Percentiles rank a stretch among this genome's conserved stretches.
These are phyloP conservation scores for Plusia festucae DNA, from an alignment of 2,888 invertebrate species.

Conservation along the genomic window DNA sequence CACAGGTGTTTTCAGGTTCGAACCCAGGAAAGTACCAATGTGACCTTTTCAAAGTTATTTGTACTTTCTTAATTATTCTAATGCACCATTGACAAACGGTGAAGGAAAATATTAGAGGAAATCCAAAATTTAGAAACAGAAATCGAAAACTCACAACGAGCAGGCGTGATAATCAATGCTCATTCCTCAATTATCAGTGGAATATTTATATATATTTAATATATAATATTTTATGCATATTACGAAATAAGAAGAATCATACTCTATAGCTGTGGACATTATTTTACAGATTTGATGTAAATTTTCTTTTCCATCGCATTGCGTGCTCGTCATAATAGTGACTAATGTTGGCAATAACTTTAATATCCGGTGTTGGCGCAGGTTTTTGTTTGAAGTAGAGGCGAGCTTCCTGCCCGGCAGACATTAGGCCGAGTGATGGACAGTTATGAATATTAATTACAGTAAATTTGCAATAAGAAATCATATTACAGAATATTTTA, in stretches of 20 bases:
- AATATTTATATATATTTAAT: too few species aligned
- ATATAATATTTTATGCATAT: too few species aligned
- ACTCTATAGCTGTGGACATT: not conserved
- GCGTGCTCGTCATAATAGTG: conserved; percentile 21
- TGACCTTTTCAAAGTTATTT: too few species aligned
- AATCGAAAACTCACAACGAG: too few species aligned
- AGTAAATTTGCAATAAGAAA: conserved; percentile 13
- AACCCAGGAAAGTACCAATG: too few species aligned
- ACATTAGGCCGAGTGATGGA: conserved; percentile 16
- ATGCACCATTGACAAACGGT: too few species aligned
- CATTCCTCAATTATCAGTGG: too few species aligned
- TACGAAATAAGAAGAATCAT: not conserved
- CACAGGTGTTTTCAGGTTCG: too few species aligned
- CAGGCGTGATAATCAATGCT: too few species aligned
- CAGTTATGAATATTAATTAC: conserved; percentile 35
- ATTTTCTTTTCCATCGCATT: not conserved
- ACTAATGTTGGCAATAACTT: conserved; percentile 13
- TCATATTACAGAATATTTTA: not conserved
- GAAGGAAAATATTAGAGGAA: too few species aligned
- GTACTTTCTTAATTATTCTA: too few species aligned
- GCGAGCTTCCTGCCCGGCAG: conserved; percentile 30
- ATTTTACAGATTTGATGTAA: not conserved
- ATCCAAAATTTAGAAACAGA: too few species aligned
- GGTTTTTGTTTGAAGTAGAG: conserved; percentile 28
- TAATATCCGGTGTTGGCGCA: conserved; percentile 35